Evolutionary conservation across 92 coral and sea anemone genomes (phyloP).

Genomic region (Bergia puertoricense): DNA sequence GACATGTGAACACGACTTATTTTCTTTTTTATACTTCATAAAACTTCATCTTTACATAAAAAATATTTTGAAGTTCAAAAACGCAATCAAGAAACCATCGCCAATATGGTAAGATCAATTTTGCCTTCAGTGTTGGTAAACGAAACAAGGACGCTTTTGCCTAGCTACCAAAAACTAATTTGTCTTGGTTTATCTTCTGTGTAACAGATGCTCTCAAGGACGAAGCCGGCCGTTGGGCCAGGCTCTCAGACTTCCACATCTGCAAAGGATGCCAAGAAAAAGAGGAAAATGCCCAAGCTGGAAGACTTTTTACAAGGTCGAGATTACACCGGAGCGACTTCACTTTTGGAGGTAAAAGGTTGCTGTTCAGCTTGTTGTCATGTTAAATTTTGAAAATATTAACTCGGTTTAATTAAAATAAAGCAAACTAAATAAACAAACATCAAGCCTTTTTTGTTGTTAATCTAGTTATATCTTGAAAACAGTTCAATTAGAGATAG

Average conservation of each 20-base stretch:
- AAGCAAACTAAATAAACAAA: too few species aligned
- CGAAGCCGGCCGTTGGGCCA: slow-evolving; percentile 99
- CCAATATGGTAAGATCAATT: slow-evolving; percentile 65
- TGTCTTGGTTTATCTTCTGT: not conserved
- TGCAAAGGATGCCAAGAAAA: slow-evolving; percentile 92
- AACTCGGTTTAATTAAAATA: too few species aligned
- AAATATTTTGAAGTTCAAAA: not conserved
- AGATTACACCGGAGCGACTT: slow-evolving; percentile 91
- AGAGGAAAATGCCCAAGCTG: slow-evolving; percentile 86
- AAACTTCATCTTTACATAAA: not conserved
- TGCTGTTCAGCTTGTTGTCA: too few species aligned
- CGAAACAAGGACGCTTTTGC: slow-evolving; percentile 36
- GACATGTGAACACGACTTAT: slow-evolving; percentile 10
- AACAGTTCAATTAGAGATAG: too few species aligned
- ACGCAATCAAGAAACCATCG: not conserved
- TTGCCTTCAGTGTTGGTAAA: not conserved
- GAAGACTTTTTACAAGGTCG: slow-evolving; percentile 90
- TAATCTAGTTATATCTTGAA: too few species aligned
- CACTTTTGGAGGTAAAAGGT: slow-evolving; percentile 82
- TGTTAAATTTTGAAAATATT: not conserved
- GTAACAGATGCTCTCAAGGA: slow-evolving; percentile 93
- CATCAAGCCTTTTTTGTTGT: too few species aligned
- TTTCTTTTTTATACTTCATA: not conserved
- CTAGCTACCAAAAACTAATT: slow-evolving; percentile 14
- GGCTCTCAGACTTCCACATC: slow-evolving; percentile 95